Conservation (phyloP, 2,113 vertebrate species). For the Dermatemys mawii region DNA sequence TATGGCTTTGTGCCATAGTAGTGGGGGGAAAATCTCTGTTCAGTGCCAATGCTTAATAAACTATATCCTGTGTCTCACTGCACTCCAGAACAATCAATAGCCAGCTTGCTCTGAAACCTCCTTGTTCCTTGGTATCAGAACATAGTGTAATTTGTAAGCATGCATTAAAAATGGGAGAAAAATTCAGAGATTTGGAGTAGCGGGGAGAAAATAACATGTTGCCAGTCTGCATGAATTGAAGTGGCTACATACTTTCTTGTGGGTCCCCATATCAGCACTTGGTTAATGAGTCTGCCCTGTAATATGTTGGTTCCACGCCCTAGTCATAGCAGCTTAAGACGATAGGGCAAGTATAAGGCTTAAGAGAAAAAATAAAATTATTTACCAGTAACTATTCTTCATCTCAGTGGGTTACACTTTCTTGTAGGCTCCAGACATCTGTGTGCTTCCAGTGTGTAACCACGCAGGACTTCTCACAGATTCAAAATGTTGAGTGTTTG, state of each 20-base stretch:
- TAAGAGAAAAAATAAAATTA: neutral
- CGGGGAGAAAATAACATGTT: slow-evolving; percentile 24
- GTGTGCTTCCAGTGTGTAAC: neutral
- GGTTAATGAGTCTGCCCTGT: slow-evolving; percentile 10
- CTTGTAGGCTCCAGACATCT: neutral
- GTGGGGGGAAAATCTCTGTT: slow-evolving; percentile 19
- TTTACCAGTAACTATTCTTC: neutral
- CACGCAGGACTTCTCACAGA: neutral
- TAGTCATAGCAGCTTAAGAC: neutral
- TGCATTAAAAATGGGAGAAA: neutral
- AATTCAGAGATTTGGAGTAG: neutral
- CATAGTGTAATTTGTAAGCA: neutral
- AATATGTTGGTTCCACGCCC: slow-evolving; percentile 57
- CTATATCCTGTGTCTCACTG: slow-evolving; percentile 24
- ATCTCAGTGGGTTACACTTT: slow-evolving; percentile 20
- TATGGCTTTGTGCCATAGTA: slow-evolving; percentile 5
- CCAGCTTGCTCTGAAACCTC: slow-evolving; percentile 29
- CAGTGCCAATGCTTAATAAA: slow-evolving; percentile 8
- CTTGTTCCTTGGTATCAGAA: slow-evolving; percentile 11
- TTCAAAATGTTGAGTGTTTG: neutral
- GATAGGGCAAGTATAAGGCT: neutral
- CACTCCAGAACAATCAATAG: neutral
- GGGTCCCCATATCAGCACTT: slow-evolving; percentile 15
- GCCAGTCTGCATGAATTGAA: slow-evolving; percentile 50
- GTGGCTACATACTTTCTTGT: slow-evolving; percentile 47